These are phyloP conservation scores for Autographa gamma DNA, from an alignment of 2,888 invertebrate genomes.

Conservation along the genomic window DNA sequence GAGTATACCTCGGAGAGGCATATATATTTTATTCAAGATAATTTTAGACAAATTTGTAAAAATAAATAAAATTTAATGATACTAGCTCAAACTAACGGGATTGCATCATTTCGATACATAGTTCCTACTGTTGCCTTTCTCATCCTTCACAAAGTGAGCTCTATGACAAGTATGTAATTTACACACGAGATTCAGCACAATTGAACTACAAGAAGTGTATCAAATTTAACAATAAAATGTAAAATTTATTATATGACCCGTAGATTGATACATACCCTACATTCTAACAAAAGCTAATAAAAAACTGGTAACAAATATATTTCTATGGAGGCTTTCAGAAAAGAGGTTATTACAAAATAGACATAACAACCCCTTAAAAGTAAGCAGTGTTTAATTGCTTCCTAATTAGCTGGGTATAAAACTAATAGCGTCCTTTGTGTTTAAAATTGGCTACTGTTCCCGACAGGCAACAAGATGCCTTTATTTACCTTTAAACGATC, in stretches of 20 bases:
- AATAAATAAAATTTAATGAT: too few species aligned
- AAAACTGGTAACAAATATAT: neutral
- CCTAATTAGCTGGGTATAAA: conserved; percentile 10
- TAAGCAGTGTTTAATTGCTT: conserved; percentile 11
- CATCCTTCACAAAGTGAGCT: neutral
- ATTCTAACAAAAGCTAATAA: too few species aligned
- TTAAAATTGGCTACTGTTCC: conserved; percentile 6
- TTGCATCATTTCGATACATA: neutral
- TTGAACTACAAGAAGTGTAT: neutral
- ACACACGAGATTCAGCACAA: neutral
- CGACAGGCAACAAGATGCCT: neutral
- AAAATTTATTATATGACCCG: too few species aligned
- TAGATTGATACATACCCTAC: too few species aligned
- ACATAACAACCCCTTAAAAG: neutral
- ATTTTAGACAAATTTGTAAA: too few species aligned
- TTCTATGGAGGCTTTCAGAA: neutral
- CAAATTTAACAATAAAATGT: too few species aligned
- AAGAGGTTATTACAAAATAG: neutral
- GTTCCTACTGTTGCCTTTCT: neutral
- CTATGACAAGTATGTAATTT: neutral
- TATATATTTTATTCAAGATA: too few species aligned
- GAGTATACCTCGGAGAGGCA: too few species aligned
- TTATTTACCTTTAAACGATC: neutral
- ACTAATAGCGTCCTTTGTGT: conserved; percentile 17
- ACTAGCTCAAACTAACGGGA: too few species aligned